Conservation (phyloP, 2,888 invertebrate genomes). For the Drosophila meridionalis region DNA sequence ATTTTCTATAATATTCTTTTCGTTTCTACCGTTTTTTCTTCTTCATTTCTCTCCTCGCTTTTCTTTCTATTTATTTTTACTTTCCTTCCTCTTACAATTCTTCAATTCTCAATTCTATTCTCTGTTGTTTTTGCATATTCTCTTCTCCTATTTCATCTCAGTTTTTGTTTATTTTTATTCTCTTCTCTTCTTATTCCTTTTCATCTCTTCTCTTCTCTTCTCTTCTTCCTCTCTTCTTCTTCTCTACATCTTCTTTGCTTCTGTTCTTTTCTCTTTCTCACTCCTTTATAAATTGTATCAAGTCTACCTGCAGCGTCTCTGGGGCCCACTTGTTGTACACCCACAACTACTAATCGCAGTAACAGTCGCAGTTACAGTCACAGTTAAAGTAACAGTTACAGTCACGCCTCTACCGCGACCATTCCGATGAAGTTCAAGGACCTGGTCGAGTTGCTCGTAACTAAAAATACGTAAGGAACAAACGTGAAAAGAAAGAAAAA, state of each 20-base stretch:
- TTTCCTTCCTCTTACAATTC: not conserved
- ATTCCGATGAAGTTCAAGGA: conserved; percentile 62
- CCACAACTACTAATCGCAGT: conserved; percentile 13
- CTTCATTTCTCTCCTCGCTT: no score
- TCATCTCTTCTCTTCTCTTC: not conserved
- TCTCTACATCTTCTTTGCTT: not conserved
- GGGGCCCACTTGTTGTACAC: not conserved
- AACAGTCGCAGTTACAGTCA: not conserved
- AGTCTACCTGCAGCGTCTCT: not conserved
- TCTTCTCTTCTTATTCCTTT: not conserved
- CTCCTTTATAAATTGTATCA: not conserved
- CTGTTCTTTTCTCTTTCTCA: no score
- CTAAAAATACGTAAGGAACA: conserved; percentile 54
- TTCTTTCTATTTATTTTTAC: not conserved
- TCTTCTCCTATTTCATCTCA: not conserved
- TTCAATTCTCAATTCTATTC: not conserved
- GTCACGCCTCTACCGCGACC: conserved; percentile 11
- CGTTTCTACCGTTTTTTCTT: no score
- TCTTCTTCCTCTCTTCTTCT: not conserved
- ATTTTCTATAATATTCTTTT: no score
- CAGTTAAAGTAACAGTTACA: conserved; percentile 16
- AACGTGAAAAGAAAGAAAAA: not conserved
- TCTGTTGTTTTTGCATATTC: not conserved
- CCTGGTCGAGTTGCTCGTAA: conserved; percentile 44
- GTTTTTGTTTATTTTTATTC: not conserved